Conservation (phyloP, 2,113 vertebrate species). For the rabbit (Oryctolagus cuniculus) region mOryCun1.1 NC_091453.1:110121001-110121500, state of each 20-base stretch:
- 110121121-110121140: slow-evolving; percentile 27
- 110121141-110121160: not conserved
- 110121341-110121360: slow-evolving; percentile 41
- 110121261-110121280: not conserved
- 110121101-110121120: not conserved
- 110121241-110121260: not conserved
- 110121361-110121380: not conserved
- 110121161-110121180: not conserved
- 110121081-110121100: not conserved
- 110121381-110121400: not conserved
- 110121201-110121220: not conserved
- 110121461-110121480: not conserved
- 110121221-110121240: not conserved
- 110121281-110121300: not conserved
- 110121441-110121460: not conserved
- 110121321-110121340: not conserved
- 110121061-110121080: slow-evolving; percentile 22
- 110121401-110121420: slow-evolving; percentile 1
- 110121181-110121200: not conserved
- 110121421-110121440: slow-evolving; percentile 8
- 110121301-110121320: not conserved
- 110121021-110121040: not conserved
- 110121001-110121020: too few relatives aligned
- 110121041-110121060: not conserved
- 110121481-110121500: not conserved